Evolutionary conservation across 2,888 invertebrate genomes (phyloP).

Genomic region (Lepidochitona cinerea): DNA sequence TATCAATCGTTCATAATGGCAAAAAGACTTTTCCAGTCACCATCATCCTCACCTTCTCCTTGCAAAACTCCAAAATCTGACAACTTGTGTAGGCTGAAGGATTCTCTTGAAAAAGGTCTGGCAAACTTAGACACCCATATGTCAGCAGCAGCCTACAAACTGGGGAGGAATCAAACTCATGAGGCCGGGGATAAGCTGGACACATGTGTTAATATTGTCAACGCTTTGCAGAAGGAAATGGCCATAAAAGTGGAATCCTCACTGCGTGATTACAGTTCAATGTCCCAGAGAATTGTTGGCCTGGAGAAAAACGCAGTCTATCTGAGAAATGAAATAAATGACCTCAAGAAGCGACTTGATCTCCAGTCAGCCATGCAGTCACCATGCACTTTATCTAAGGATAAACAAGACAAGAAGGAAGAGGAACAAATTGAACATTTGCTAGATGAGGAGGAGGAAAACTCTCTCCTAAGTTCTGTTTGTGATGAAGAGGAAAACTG

Average conservation of each 20-base stretch:
- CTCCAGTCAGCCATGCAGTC: not conserved
- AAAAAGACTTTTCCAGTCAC: not conserved
- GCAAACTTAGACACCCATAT: not conserved
- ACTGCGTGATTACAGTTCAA: not conserved
- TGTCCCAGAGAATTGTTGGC: not conserved
- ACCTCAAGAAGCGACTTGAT: not conserved
- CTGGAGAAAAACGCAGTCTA: not conserved
- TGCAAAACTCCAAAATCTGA: not conserved
- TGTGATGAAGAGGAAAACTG: not conserved
- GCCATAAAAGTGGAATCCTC: not conserved
- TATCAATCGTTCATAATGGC: not conserved
- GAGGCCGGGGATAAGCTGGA: not conserved
- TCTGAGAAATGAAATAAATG: not conserved
- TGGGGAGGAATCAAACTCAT: not conserved
- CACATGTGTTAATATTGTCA: not conserved
- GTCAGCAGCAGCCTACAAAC: not conserved
- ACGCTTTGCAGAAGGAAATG: not conserved
- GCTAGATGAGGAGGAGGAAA: not conserved
- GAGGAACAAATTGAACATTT: not conserved
- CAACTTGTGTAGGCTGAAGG: not conserved
- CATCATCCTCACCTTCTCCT: not conserved
- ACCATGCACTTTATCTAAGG: not conserved
- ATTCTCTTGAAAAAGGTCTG: not conserved
- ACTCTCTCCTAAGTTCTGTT: not conserved
- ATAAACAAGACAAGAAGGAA: not conserved